phyloP scores from a whole-genome alignment of 2,888 invertebrate genomes.

The Ceriagrion tenellum region DNA sequence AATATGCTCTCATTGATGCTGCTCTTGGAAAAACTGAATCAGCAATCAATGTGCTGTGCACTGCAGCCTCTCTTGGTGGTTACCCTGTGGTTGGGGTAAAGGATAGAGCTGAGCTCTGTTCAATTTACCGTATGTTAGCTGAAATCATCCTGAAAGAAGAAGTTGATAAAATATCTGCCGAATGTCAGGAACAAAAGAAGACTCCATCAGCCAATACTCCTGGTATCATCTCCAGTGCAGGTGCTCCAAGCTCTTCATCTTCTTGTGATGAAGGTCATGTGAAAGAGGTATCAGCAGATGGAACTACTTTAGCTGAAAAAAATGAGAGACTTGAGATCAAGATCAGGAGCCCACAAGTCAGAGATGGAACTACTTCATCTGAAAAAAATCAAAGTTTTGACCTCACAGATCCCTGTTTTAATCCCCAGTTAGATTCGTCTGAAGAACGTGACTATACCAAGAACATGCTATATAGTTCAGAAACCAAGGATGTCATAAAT shows the following conservation, averaged over 20 bases:
- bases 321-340: not conserved
- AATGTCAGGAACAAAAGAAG: not conserved
- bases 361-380: not conserved
- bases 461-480: not conserved
- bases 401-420: not conserved
- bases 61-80: constrained; percentile 74
- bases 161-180: not conserved
- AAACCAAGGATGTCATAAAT: constrained; percentile 6
- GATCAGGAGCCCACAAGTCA: not conserved
- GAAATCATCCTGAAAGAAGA: constrained; percentile 69
- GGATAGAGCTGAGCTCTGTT: constrained; percentile 69
- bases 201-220: not conserved
- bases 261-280: not conserved
- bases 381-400: not conserved
- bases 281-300: not conserved
- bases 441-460: not conserved
- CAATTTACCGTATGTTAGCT: constrained; percentile 69
- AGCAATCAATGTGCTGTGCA: constrained; percentile 80
- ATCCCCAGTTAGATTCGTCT: not conserved
- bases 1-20: constrained; percentile 83
- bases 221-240: not conserved
- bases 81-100: constrained; percentile 69
- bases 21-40: constrained; percentile 79
- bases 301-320: not conserved
- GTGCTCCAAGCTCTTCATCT: not conserved